These are phyloP conservation scores for Bombus sibiricus DNA, from an alignment of 1,140 invertebrate genomes.

Conservation along the genomic window DNA sequence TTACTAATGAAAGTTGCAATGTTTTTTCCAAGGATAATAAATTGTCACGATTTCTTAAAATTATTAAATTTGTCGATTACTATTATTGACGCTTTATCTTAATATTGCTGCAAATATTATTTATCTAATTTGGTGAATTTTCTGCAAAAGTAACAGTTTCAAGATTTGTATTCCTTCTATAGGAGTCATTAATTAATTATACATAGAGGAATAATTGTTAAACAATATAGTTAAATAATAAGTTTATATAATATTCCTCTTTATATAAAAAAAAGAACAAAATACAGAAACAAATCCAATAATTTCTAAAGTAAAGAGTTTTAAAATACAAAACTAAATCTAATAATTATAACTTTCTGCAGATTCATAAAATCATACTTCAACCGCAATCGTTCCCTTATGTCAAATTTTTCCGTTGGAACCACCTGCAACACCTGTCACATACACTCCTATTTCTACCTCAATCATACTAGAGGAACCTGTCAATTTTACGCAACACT, in stretches of 20 bases:
- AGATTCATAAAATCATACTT: no score
- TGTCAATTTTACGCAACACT: background rate
- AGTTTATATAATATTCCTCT: background rate
- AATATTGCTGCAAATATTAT: background rate
- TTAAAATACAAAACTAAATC: background rate
- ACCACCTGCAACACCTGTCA: background rate
- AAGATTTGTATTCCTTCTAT: background rate
- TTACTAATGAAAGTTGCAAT: background rate
- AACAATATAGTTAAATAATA: background rate
- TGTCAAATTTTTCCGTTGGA: background rate
- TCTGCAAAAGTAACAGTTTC: background rate
- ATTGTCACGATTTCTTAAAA: background rate
- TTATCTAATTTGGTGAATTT: no score
- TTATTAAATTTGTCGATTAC: no score
- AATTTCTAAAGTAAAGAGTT: background rate
- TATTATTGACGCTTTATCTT: background rate
- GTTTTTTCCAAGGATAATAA: background rate
- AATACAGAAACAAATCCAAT: background rate
- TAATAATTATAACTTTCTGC: background rate
- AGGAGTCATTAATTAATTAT: background rate
- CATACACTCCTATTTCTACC: background rate
- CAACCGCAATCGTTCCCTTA: background rate
- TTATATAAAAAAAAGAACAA: no score
- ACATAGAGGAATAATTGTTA: background rate
- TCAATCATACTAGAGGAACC: background rate